Evolutionary conservation across 2,888 invertebrate genomes (phyloP).

Genomic region (Oscheius sp.): DNA sequence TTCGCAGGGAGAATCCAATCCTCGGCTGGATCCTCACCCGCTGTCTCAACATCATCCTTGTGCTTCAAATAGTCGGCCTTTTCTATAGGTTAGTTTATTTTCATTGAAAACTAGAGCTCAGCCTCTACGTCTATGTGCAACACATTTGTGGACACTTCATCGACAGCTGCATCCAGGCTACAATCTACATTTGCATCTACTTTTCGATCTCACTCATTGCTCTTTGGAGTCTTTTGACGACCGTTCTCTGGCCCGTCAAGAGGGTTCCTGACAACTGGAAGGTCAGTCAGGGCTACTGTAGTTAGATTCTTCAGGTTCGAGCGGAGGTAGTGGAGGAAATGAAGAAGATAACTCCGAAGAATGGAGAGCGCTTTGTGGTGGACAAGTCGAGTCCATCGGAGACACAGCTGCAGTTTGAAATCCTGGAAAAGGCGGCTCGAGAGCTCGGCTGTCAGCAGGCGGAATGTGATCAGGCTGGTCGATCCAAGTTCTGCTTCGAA

Average conservation of each 20-base stretch:
- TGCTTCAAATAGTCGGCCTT: constrained; percentile 34
- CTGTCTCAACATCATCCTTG: constrained; percentile 41
- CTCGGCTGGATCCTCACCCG: constrained; percentile 38
- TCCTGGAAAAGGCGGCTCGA: constrained; percentile 42
- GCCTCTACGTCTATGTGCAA: constrained; percentile 35
- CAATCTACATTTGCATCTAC: constrained; percentile 47
- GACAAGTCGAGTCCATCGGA: constrained; percentile 50
- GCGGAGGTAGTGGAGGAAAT: constrained; percentile 45
- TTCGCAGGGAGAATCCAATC: constrained; percentile 38
- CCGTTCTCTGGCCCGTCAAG: constrained; percentile 43
- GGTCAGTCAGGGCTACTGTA: no score
- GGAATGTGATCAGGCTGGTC: constrained; percentile 43
- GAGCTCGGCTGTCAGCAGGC: constrained; percentile 34
- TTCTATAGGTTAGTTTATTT: constrained; percentile 30
- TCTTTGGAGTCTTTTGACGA: constrained; percentile 51
- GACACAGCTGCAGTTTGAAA: constrained; percentile 36
- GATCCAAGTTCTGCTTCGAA: constrained; percentile 57
- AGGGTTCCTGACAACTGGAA: constrained; percentile 42
- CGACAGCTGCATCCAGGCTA: constrained; percentile 29
- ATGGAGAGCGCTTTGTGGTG: constrained; percentile 44
- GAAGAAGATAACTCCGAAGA: constrained; percentile 48
- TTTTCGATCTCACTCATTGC: constrained; percentile 43
- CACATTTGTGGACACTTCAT: constrained; percentile 40
- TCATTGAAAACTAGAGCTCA: not conserved
- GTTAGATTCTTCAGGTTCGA: no score